Evolutionary conservation across 2,113 vertebrate species (phyloP), one percentile per base, ranked within the genome.

Genomic region (Tetraodon nigroviridis): DNA sequence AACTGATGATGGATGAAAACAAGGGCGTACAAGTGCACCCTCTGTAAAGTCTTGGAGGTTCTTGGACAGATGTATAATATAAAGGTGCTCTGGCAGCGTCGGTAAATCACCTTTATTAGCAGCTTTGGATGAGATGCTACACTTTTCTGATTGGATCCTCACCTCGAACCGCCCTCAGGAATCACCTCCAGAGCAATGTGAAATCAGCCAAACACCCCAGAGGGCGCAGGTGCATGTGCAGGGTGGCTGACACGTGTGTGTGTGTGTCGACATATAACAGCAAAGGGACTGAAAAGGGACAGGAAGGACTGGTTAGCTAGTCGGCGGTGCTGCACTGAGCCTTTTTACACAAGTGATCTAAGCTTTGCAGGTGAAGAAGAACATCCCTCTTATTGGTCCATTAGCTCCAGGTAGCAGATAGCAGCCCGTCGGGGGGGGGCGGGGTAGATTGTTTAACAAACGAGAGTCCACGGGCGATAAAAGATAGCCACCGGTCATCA

Each of bases 311-410:
- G 24, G 24, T 24, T 32, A 37, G 32, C 32, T 1, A 12, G 8
- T 37, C 11, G 58, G 17, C 27, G 57, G 6, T 17, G 21, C 47
- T 32, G 64, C 5, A 14, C 53, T 56, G 56, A 65, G 40, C 69
- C 59, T 67, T 74, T 73, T 72, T 67, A 62, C 57, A 27, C 4
- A 24, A 17, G 65, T 68, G 74, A 49, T 49, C 73, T 69, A 73
- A 24, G 24, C 24, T 24, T 5, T 5, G 24, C 24, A 3, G 24
- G 74, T n/a, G 42, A 47, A 19, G 17, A 64, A 76, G 82, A 67
- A 80, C 77, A 76, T 73, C 68, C 61, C 64, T 68, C 68, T 71
- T 42, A n/a, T 20, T 49, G 47, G 47, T 12, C 47, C 47, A 21
- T 49, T 49, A 12, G 19, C 47, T 49, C 47, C 47, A 21, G 19